A percentile compares a stretch with the other conserved stretches of the same genome.
These are phyloP conservation scores for Geococcyx californianus DNA, from an alignment of 2,113 vertebrate species.

Conservation along the genomic window DNA sequence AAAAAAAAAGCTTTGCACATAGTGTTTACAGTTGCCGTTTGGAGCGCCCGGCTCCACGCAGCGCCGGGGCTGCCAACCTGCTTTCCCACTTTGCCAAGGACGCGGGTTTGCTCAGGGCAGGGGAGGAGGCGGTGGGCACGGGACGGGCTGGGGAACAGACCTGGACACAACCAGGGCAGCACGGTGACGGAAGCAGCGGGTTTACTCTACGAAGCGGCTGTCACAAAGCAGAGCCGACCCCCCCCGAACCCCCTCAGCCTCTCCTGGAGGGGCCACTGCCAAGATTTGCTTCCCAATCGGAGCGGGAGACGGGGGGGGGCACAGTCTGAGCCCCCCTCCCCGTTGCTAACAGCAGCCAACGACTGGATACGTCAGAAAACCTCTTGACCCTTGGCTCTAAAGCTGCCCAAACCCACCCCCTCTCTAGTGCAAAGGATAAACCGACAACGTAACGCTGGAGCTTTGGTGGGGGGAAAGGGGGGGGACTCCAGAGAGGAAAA, in stretches of 20 bases:
- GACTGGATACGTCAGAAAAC: not conserved
- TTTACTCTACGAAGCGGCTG: not conserved
- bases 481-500: not conserved
- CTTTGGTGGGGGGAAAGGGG: not conserved
- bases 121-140: constrained; percentile 74
- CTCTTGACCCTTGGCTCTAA: not conserved
- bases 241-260: not conserved
- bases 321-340: rapidly evolving
- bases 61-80: not conserved
- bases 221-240: not conserved
- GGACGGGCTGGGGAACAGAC: constrained; percentile 6
- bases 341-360: not conserved
- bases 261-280: rapidly evolving
- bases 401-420: not conserved
- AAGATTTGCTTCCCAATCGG: not conserved
- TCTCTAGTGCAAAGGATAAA: constrained; percentile 19
- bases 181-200: not conserved
- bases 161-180: constrained; percentile 8
- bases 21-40: constrained; percentile 56
- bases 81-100: not conserved
- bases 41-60: not conserved
- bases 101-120: not conserved
- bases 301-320: not conserved
- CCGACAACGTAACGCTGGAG: constrained; percentile 30
- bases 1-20: constrained; percentile 37